Base-by-base conservation (phyloP, 64 coral and sea anemone species). In the Pocillopora verrucosa region DNA sequence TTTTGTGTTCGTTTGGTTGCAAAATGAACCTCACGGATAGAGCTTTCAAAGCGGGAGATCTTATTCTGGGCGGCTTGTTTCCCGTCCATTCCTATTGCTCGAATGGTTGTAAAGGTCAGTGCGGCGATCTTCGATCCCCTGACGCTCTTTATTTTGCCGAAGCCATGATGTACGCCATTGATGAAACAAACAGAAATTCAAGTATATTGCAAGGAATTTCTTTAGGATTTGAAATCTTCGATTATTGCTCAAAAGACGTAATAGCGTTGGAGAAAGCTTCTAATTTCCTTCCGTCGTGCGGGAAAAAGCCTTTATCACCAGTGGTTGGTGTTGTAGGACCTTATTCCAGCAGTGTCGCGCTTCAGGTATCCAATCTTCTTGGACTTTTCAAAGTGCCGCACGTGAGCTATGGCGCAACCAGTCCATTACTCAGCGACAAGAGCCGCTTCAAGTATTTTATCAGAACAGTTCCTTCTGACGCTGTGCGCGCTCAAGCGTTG, bases 101-200 rank as follows among this genome's bases (percentile, higher is more conserved):
- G 41, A 56, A 56, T 56, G 58, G 16, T 22, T 77, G 75, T 56
- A 0, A 77, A 22, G 37, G 56, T 15, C 16, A 22, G 19, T 86
- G 83, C 35, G 83, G 83, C 16, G 65, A 65, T 58, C 25, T 86
- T 7, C 36, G 83, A 26, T 86, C 83, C 11, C 65, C 6, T 6
- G 83, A 86, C 72, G 19, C 45, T 5, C 36, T 72, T 72, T 58
- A 86, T 45, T 56, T 86, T 19, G 72, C 83, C 6, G 60, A 86
- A 30, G 83, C 83, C 64, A 86, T 86, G 83, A 86, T 86, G 22
- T 72, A 56, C 61, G 83, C 83, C 56, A 86, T 86, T 16, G 83
- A 86, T 69, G 64, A 72, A 72, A 56, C 51, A 64, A 86, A 86
- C 61, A 86, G 45, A 13, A 86, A 86, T 86, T 70, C 83, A 51